These are phyloP conservation scores for Aphelocoma coerulescens DNA, from an alignment of 2,113 vertebrate genomes.

Conservation along the genomic window DNA sequence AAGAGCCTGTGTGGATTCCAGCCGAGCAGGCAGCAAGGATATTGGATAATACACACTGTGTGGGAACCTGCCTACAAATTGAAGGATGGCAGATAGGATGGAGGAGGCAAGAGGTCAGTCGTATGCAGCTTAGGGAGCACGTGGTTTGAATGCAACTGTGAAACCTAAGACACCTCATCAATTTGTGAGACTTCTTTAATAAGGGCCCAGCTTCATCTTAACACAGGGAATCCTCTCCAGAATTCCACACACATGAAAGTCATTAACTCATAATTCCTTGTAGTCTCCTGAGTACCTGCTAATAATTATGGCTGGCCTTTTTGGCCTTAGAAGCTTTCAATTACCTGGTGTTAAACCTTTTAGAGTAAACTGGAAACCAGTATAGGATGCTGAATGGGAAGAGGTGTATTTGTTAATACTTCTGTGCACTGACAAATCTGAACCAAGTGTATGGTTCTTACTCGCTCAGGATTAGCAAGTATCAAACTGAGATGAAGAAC, in stretches of 20 bases:
- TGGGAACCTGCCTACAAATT: not conserved
- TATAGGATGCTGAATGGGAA: not conserved
- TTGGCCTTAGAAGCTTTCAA: conserved; percentile 18
- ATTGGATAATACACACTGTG: not conserved
- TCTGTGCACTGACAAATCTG: not conserved
- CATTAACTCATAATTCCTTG: conserved; percentile 25
- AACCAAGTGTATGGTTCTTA: not conserved
- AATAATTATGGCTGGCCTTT: conserved; percentile 32
- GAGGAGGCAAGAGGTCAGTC: not conserved
- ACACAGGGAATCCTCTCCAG: not conserved
- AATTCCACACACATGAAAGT: conserved; percentile 34
- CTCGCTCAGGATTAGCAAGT: not conserved
- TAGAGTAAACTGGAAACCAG: not conserved
- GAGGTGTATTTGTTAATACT: not conserved
- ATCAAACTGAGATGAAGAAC: not conserved
- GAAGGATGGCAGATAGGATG: not conserved
- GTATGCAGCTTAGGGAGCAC: not conserved
- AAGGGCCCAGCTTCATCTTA: not conserved
- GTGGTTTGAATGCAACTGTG: conserved; percentile 16
- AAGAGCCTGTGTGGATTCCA: not conserved
- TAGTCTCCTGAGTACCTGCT: conserved; percentile 36
- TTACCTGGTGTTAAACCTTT: conserved; percentile 1
- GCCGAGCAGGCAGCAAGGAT: not conserved
- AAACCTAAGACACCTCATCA: conserved; percentile 8
- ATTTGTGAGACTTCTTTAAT: conserved; percentile 1